Conservation (phyloP, 2,888 invertebrate genomes). For the Lasius fuliginosus region DNA sequence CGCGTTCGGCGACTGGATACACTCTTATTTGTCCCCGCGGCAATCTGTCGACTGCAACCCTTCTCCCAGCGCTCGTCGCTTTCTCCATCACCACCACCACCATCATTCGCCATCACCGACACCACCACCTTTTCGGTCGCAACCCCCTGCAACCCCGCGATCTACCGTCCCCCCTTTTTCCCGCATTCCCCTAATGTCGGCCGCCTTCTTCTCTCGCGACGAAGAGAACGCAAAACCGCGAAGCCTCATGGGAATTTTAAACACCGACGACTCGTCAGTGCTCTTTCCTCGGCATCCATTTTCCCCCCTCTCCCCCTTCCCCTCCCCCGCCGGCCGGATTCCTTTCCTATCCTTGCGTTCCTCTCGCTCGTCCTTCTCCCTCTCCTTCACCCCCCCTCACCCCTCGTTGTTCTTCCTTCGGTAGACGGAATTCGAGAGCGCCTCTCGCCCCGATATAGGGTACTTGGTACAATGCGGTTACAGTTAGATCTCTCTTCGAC, state of each 20-base stretch:
- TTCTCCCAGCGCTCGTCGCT: slow-evolving; percentile 64
- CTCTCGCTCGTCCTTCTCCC: slow-evolving; percentile 1
- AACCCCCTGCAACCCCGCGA: slow-evolving; percentile 55
- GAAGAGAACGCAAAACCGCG: slow-evolving; percentile 73
- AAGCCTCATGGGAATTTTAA: slow-evolving; percentile 83
- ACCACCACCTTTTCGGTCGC: slow-evolving; percentile 49
- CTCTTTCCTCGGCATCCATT: slow-evolving; percentile 59
- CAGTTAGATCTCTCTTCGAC: slow-evolving; percentile 23
- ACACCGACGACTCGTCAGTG: slow-evolving; percentile 80
- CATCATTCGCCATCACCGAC: slow-evolving; percentile 57
- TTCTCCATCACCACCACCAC: slow-evolving; percentile 62
- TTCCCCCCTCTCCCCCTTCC: slow-evolving; percentile 25
- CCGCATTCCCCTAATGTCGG: slow-evolving; percentile 64
- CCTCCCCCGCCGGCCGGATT: slow-evolving; percentile 7
- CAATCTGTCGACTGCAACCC: slow-evolving; percentile 82
- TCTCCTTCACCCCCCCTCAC: neutral
- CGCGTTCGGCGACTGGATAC: slow-evolving; percentile 82
- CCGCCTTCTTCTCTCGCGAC: slow-evolving; percentile 52
- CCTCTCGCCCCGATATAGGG: neutral
- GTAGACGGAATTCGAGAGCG: slow-evolving; percentile 24
- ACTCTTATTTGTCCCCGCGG: slow-evolving; percentile 83
- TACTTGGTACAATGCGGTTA: slow-evolving; percentile 27
- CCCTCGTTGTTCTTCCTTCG: neutral
- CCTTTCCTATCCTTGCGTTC: neutral
- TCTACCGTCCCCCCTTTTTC: slow-evolving; percentile 43